These are phyloP conservation scores for western clawed frog (Xenopus tropicalis) DNA, from an alignment of 2,113 vertebrate genomes.

Conservation along the genomic window UCB_Xtro_10.0 CM004449.2:24642501-24643000, in stretches of 20 bases:
- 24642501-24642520: neutral
- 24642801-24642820: conserved; percentile 12
- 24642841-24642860: neutral
- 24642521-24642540: conserved; percentile 8
- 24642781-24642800: conserved; percentile 1
- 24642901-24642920: too few species aligned
- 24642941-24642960: too few species aligned
- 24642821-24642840: neutral
- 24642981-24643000: too few species aligned
- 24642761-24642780: conserved; percentile 3
- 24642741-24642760: conserved; percentile 23
- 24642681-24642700: conserved; percentile 31
- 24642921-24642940: too few species aligned
- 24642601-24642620: conserved; percentile 34
- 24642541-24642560: conserved; percentile 11
- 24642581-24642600: conserved; percentile 38
- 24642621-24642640: conserved; percentile 40
- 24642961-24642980: too few species aligned
- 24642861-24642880: too few species aligned
- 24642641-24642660: neutral
- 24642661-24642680: conserved; percentile 40
- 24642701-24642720: conserved; percentile 42
- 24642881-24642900: too few species aligned
- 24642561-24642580: conserved; percentile 32
- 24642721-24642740: conserved; percentile 30